A percentile compares a stretch with the other conserved stretches of the same genome.
Evolutionary conservation across 2,113 vertebrate genomes (phyloP).

Genomic region (Onychorhynchus coronatus): DNA sequence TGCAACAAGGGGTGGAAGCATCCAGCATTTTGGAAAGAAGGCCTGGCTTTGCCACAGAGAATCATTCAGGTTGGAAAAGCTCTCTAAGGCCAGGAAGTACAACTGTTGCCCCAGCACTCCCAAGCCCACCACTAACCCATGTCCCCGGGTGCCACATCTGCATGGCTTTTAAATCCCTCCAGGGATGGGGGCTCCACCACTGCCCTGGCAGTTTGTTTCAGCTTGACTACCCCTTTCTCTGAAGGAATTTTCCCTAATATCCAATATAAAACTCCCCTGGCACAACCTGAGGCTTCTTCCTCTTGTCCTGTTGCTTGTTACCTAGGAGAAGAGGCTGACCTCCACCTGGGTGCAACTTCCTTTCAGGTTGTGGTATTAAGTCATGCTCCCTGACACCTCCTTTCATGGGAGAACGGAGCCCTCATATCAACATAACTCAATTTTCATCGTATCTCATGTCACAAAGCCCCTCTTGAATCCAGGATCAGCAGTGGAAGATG

Average conservation of each 20-base stretch:
- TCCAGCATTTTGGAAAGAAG: neutral
- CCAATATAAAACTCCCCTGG: neutral
- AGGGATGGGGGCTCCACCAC: neutral
- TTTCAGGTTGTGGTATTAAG: neutral
- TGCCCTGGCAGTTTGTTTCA: neutral
- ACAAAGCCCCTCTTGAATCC: neutral
- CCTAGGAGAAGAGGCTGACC: neutral
- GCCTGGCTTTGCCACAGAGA: neutral
- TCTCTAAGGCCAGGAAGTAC: neutral
- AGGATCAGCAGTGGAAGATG: neutral
- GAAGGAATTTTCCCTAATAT: neutral
- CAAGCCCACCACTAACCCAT: neutral
- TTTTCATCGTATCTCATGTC: neutral
- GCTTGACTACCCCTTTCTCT: neutral
- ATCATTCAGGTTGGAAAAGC: rapidly evolving
- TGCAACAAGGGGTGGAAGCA: rapidly evolving
- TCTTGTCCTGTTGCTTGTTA: neutral
- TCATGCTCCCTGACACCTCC: neutral
- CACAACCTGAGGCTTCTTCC: neutral
- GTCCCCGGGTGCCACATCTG: neutral
- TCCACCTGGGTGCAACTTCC: neutral
- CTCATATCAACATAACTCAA: rapidly evolving
- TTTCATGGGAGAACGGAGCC: neutral
- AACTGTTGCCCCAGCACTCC: neutral
- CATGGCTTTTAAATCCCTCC: neutral